Percentiles rank a stretch among this genome's conserved stretches.
These are phyloP conservation scores for Chaetogeoica ovagalla DNA, from an alignment of 2,888 invertebrate species.

Conservation along the genomic window DNA sequence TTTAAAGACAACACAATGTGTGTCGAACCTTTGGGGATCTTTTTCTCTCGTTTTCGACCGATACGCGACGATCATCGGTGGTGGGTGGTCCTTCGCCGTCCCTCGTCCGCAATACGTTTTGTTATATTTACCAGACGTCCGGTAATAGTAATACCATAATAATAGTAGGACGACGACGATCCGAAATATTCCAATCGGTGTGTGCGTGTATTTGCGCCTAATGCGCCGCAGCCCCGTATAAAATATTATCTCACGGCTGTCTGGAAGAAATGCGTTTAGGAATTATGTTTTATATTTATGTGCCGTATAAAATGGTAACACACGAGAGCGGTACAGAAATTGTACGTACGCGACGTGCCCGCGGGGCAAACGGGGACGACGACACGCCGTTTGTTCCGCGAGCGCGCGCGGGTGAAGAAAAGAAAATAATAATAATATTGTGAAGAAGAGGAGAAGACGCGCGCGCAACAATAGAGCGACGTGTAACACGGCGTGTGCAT, in stretches of 20 bases:
- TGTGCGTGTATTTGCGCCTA: background rate
- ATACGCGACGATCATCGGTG: too few species aligned
- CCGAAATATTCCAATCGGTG: background rate
- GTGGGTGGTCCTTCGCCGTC: background rate
- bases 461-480: conserved; percentile 23
- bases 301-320: background rate
- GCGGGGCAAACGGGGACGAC: too few species aligned
- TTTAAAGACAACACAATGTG: background rate
- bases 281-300: background rate
- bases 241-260: background rate
- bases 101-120: background rate
- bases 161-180: background rate
- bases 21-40: background rate
- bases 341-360: background rate
- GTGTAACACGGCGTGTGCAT: conserved; percentile 12
- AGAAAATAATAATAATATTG: background rate
- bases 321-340: background rate
- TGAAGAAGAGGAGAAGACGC: background rate
- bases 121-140: background rate
- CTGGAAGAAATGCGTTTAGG: background rate
- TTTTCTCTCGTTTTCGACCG: background rate
- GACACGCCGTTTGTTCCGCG: background rate
- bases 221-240: background rate
- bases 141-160: background rate
- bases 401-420: background rate